Evolutionary conservation across 2,888 invertebrate species (phyloP), one percentile per base, ranked within the genome.

Genomic region (Venustoraphidia nigricollis): DNA sequence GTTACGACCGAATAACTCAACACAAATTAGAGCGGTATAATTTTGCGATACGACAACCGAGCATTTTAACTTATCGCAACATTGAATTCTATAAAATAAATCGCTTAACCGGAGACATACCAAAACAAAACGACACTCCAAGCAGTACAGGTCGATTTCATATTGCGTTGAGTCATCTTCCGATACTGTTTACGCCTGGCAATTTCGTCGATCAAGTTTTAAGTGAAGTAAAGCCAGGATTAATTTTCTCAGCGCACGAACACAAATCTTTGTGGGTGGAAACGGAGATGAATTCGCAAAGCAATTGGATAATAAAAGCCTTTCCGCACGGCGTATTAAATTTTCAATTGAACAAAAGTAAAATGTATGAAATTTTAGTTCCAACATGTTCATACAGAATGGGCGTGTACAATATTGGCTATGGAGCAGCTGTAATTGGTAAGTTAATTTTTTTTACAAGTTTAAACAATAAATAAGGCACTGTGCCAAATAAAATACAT

Each of bases 371-470:
- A 71, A 76, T 96, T 44, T 79, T 84, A 65, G 85, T 93, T 54
- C 96, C 96, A 2, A 94, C 96, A 0, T 92, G 91, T 62, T 94
- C 93, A 1, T 97, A 97, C 64, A 77, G 97, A 58, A 97, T 97
- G 96, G 96, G 96, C 1, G 88, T 85, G 14, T 63, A 66, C 3
- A 71, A 82, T 54, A 88, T 93, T 66, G 96, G 94, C 2, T 92
- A 83, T 65, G 93, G 92, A 36, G 81, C 81, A 53, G 86, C 85
- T 9, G 69, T 88, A 47, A 66, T 92, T 55, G 83, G 92, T 86
- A 69, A 67, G 58, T 58, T 45, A 35, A 41, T 17, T 37, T 39
- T 52, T 27, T 27, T 5, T 5, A 27, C 27, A 27, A 5, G 27
- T 6, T 27, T 27, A 27, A 27, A 27, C 27, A 27, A 17, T 17